A percentile compares a stretch with the other conserved stretches of the same genome.
Evolutionary conservation across 2,888 invertebrate species (phyloP).

Genomic region (Macrosiphum euphorbiae): DNA sequence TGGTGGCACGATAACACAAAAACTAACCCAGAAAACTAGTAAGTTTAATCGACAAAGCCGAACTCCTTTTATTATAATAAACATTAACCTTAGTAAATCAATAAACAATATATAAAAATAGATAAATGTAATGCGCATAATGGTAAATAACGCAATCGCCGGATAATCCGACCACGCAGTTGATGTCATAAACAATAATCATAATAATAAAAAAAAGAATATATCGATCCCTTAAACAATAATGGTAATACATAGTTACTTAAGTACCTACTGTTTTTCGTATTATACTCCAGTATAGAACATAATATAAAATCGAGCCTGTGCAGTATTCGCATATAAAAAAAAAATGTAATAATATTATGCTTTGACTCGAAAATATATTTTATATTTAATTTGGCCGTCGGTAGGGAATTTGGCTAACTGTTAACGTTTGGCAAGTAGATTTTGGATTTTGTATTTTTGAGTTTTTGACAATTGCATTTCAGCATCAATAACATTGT

Average conservation of each 20-base stretch:
- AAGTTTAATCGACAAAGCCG: not conserved
- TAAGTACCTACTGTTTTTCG: not conserved
- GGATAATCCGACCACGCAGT: not conserved
- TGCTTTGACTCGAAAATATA: not conserved
- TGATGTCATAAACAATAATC: not conserved
- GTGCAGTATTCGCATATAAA: not conserved
- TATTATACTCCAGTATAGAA: not conserved
- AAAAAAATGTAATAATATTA: not conserved
- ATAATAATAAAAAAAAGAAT: not conserved
- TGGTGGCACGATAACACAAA: too few species aligned
- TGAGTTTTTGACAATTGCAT: not conserved
- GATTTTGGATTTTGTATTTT: not conserved
- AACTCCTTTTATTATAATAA: not conserved
- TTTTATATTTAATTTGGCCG: not conserved
- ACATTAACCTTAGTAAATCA: not conserved
- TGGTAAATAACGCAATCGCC: not conserved
- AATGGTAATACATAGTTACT: not conserved
- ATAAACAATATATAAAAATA: not conserved
- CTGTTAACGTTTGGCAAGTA: not conserved
- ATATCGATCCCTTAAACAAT: not conserved
- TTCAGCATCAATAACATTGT: not conserved
- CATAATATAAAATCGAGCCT: not conserved
- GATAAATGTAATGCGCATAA: not conserved
- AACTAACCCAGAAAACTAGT: not conserved
- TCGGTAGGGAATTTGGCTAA: not conserved